Evolutionary conservation across 2,888 invertebrate species (phyloP), one percentile per base, ranked within the genome.

Genomic region (Eristalis intricaria): DNA sequence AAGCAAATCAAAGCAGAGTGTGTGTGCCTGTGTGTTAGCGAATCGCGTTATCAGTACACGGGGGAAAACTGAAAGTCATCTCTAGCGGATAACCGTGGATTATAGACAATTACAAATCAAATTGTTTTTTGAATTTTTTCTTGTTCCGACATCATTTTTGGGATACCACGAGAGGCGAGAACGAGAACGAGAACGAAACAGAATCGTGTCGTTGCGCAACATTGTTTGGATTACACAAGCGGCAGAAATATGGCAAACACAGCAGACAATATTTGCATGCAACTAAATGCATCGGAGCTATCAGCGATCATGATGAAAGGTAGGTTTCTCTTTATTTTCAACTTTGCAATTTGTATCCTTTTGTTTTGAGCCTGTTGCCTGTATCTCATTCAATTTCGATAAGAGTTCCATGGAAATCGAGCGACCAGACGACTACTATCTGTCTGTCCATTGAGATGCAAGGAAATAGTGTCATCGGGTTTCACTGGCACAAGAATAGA

Each of bases 291-390:
- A 89, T 91, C 92, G 71, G 92, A 93, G 79, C 85, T 93, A 69
- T 90, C 92, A 73, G 93, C 93, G 35, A 93, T 93, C 86, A 92
- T 90, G 69, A 92, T 92, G 91, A 92, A 92, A 92, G 92, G 92
- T 92, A 88, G 89, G 89, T 83, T 69, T 43, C 11, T 29, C 32
- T 19, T 19, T n/a, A 38, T 26, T 2, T 13, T 7, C 4, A 32
- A n/a, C 26, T 58, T 19, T 58, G 1, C 26, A 60, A 13, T 60
- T 60, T 60, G 13, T 60, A 13, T 60, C 60, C 13, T 11, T 22
- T 60, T 11, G 11, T 8, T 19, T 19, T 50, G 50, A 35, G 35
- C 2, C 2, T 4, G 8, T 26, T 29, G 29, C 32, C 10, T 32
- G 38, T 2, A 38, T 38, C 38, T 13, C 38, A 13, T 13, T 38